Evolutionary conservation across 2,888 invertebrate genomes (phyloP).

Genomic region (Molanna angustata): DNA sequence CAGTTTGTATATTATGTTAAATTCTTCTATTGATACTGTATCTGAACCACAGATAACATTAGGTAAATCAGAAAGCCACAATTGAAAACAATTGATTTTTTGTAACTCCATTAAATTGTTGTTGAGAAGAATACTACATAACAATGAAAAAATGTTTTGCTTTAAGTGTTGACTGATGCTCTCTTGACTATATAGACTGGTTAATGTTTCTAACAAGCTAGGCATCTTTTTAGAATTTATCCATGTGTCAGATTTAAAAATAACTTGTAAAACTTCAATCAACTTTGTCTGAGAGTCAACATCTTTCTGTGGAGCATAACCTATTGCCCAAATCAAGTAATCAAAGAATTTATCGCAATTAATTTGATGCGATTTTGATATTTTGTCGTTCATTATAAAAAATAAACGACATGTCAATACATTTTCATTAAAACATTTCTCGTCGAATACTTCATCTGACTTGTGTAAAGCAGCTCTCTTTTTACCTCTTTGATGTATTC

Average conservation of each 20-base stretch:
- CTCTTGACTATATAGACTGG: constrained; percentile 44
- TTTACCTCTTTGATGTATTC: constrained; percentile 38
- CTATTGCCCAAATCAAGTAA: constrained; percentile 20
- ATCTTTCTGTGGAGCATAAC: constrained; percentile 12
- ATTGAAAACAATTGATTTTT: constrained; percentile 44
- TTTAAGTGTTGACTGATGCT: constrained; percentile 39
- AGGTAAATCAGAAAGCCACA: constrained; percentile 56
- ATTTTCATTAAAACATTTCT: constrained; percentile 54
- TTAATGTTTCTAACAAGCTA: constrained; percentile 44
- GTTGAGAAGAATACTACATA: constrained; percentile 49
- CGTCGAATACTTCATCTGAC: constrained; percentile 38
- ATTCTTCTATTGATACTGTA: constrained; percentile 48
- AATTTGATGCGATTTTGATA: constrained; percentile 3
- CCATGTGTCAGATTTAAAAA: constrained; percentile 41
- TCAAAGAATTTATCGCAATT: constrained; percentile 18
- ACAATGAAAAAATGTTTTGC: constrained; percentile 45
- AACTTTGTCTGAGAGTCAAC: constrained; percentile 17
- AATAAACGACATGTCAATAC: constrained; percentile 53
- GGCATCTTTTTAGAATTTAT: constrained; percentile 43
- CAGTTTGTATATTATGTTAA: constrained; percentile 58
- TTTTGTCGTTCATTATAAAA: constrained; percentile 43
- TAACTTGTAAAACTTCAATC: constrained; percentile 14
- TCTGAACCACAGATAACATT: constrained; percentile 53
- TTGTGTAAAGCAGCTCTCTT: constrained; percentile 36
- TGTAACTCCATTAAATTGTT: constrained; percentile 46